Evolutionary conservation across 2,113 vertebrate species (phyloP), one percentile per base, ranked within the genome.

Genomic region (Eolophus roseicapilla): DNA sequence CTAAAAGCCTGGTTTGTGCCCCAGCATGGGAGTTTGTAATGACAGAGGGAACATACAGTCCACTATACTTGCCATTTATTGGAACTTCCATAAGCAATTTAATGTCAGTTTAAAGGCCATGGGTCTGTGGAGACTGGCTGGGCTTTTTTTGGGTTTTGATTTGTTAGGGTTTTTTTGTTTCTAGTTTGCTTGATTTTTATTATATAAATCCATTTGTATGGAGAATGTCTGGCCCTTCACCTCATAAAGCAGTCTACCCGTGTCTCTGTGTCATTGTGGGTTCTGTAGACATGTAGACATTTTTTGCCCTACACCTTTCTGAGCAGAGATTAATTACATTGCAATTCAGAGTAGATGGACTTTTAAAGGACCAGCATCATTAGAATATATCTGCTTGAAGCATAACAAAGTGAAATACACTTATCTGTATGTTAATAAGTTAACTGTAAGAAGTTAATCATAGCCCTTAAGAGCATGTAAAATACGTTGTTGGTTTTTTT

Each of bases 321-420:
- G 43, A 91, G 92, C 73, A 65, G 76, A 85, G 88, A 94, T 93
- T 92, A 97, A 97, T 97, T 88, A 82, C 71, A 78, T 67, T 82
- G 50, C 70, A 69, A 85, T 97, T 91, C 83, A 78, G 88, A 82
- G 67, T 92, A 73, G 81, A 86, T 75, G 59, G 91, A 84, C 91
- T 93, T 96, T 78, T 88, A 82, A 88, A 95, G 78, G 78, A 85
- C 39, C 13, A 6, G 79, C 74, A 95, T 94, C 85, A 60, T 95
- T 88, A 90, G 90, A 90, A 82, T 70, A 62, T 87, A 57, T 63
- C 70, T 87, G 53, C 70, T 90, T 60, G 62, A 53, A 90, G 91
- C 70, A 24, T 0, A 60, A 71, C 41, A 57, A 78, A 95, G 81
- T 82, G 55, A 91, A 95, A 74, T 70, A 88, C 24, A 2, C 71